Evolutionary conservation across 2,888 invertebrate genomes (phyloP), one percentile per base, ranked within the genome.

Genomic region (Hydrotaea diabolus): DNA sequence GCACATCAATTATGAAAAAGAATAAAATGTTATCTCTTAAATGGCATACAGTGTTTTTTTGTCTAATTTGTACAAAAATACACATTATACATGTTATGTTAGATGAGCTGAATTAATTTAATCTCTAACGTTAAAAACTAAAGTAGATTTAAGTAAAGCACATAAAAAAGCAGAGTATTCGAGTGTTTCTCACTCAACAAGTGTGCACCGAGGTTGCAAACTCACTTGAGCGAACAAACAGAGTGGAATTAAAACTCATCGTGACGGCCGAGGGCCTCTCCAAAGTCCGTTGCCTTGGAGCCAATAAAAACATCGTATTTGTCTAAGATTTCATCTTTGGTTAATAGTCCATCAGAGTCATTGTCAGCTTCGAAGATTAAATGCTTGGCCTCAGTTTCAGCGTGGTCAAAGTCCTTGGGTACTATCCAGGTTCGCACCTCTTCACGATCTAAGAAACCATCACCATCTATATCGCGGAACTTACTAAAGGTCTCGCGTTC

Each of bases 301-400:
- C 99, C 99, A 4, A 99, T 99, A 92, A 99, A 99, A 11, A 99
- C 93, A 92, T 99, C 99, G 91, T 99, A 99, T 91, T 99, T 99
- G 77, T 96, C 96, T 26, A 99, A 92, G 43, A 99, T 95, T 93
- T 99, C 99, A 0, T 95, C 95, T 92, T 96, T 97, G 9, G 96
- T 97, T 36, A 99, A 94, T 90, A 96, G 95, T 88, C 97, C 96
- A 93, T 99, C 99, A 11, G 96, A 96, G 93, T 99, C 96, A 0
- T 94, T 93, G 93, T 99, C 99, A 0, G 98, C 97, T 92, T 99
- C 98, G 93, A 96, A 97, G 86, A 99, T 96, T 66, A 99, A 94
- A 93, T 99, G 99, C 82, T 97, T 95, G 8, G 99, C 96, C 93
- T 99, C 99, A 0, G 98, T 98, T 90, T 97, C 97, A 0, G 98